These are phyloP conservation scores for Pecten maximus DNA, from an alignment of 2,888 invertebrate genomes.

Conservation along the genomic window DNA sequence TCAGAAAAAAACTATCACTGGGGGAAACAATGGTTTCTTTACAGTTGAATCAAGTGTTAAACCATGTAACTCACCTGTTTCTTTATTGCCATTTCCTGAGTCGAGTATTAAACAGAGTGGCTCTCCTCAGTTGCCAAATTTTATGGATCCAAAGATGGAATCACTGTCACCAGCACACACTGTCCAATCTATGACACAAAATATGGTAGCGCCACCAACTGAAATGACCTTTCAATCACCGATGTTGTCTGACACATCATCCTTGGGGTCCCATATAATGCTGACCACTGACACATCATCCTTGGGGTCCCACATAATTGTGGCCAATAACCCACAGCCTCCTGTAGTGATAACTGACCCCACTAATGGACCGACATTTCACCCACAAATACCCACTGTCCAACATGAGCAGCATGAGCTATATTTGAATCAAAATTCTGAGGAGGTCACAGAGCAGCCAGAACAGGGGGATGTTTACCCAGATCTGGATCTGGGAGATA, in stretches of 20 bases:
- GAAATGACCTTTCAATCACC: not conserved
- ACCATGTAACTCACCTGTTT: not conserved
- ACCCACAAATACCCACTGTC: not conserved
- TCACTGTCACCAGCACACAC: not conserved
- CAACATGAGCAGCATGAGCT: not conserved
- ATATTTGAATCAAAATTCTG: not conserved
- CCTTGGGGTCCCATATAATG: not conserved
- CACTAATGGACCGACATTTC: not conserved
- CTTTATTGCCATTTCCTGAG: not conserved
- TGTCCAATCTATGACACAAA: not conserved
- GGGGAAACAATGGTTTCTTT: not conserved
- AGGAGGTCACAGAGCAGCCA: not conserved
- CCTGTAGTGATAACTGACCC: not conserved
- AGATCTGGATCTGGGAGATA: not conserved
- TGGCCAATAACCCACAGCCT: not conserved
- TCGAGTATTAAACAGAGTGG: not conserved
- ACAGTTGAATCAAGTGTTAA: not conserved
- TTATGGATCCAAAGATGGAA: not conserved
- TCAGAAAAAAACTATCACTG: not conserved
- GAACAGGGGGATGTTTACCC: not conserved
- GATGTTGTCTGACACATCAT: not conserved
- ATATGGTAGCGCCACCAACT: not conserved
- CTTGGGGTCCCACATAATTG: not conserved
- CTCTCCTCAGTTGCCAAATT: not conserved
- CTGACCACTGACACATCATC: not conserved